These are phyloP conservation scores for Lithosia quadra DNA, from an alignment of 2,888 invertebrate species.

Conservation along the genomic window DNA sequence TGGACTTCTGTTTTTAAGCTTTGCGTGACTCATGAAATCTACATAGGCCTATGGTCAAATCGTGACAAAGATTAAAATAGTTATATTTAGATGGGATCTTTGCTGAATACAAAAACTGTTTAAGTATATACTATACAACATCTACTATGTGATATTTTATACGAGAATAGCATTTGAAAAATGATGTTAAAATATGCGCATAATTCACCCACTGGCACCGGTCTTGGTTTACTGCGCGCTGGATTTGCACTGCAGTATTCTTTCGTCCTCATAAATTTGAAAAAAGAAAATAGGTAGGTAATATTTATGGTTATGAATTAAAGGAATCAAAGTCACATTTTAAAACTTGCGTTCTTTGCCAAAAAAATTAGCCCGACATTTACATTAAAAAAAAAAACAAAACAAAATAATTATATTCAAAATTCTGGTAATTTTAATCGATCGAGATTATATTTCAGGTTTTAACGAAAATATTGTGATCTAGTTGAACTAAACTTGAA, in stretches of 20 bases:
- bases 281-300: background rate
- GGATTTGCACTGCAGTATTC: background rate
- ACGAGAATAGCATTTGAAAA: background rate
- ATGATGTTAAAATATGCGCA: background rate
- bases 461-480: too few species aligned
- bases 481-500: too few species aligned
- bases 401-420: background rate
- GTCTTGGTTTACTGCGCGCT: conserved; percentile 1
- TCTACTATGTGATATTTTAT: background rate
- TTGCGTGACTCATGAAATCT: conserved; percentile 18
- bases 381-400: background rate
- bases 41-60: conserved; percentile 18
- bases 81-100: conserved; percentile 15
- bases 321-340: background rate
- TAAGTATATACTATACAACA: background rate
- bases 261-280: background rate
- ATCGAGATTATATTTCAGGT: too few species aligned
- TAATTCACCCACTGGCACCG: too few species aligned
- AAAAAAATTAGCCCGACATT: background rate
- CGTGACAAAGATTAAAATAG: conserved; percentile 20
- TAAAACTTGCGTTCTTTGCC: background rate
- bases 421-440: background rate
- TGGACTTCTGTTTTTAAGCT: conserved; percentile 5
- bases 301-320: background rate
- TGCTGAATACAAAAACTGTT: conserved; percentile 5